Evolutionary conservation across 2,797 vertebrate species (phyloP).

Genomic region (Eulemur coronatus): DNA sequence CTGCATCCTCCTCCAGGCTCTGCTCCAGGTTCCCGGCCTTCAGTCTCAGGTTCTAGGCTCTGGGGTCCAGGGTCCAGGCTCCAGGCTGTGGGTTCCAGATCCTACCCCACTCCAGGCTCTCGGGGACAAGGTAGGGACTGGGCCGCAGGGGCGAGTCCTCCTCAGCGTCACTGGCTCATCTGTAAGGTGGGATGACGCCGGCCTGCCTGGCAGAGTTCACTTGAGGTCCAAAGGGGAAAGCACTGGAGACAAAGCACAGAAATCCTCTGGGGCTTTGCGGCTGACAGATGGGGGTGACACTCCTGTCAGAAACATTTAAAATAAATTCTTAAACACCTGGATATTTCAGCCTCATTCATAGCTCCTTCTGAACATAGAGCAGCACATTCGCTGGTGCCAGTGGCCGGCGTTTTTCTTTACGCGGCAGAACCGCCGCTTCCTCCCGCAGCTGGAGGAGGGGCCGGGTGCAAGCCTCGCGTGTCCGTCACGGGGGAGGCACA

Average conservation of each 20-base stretch:
- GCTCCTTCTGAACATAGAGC: background rate
- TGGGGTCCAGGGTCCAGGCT: background rate
- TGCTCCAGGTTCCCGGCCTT: background rate
- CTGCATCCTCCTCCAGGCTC: background rate
- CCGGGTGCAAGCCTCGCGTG: background rate
- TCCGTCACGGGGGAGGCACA: background rate
- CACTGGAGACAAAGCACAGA: no score
- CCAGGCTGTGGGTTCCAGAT: background rate
- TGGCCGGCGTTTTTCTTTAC: rapidly evolving
- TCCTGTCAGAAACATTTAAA: background rate
- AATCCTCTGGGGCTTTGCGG: background rate
- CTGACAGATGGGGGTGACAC: rapidly evolving
- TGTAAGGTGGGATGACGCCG: rapidly evolving
- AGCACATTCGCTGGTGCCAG: rapidly evolving
- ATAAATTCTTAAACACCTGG: no score
- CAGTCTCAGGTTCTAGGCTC: background rate
- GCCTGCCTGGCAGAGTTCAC: background rate
- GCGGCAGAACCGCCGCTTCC: no score
- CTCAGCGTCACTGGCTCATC: background rate
- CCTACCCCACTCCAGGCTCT: background rate
- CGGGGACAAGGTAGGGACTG: no score
- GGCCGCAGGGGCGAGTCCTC: background rate
- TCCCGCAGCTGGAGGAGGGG: background rate
- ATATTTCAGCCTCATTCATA: background rate
- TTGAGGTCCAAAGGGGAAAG: background rate